Evolutionary conservation across 2,888 invertebrate species (phyloP).

Genomic region (Caenorhabditis japonica): DNA sequence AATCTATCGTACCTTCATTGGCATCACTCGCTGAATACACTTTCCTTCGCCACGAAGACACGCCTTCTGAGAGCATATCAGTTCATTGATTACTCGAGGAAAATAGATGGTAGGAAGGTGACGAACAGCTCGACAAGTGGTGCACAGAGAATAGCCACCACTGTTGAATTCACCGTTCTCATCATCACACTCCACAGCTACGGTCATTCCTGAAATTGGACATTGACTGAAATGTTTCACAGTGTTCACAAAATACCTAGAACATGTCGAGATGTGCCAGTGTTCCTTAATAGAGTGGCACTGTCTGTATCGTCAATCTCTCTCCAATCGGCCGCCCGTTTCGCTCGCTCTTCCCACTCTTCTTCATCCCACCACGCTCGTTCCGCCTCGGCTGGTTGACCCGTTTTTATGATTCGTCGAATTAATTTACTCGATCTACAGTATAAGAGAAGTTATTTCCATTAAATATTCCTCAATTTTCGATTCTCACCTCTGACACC

Average conservation of each 20-base stretch:
- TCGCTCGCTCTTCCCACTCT: constrained; percentile 51
- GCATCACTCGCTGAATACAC: constrained; percentile 65
- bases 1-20: constrained; percentile 54
- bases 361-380: constrained; percentile 61
- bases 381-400: constrained; percentile 36
- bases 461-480: no score
- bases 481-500: constrained; percentile 34
- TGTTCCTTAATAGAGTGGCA: constrained; percentile 35
- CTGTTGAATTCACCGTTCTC: constrained; percentile 46
- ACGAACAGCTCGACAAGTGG: constrained; percentile 60
- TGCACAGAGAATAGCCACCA: constrained; percentile 55
- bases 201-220: constrained; percentile 60
- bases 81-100: constrained; percentile 65
- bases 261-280: constrained; percentile 49
- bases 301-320: constrained; percentile 24
- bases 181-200: constrained; percentile 64
- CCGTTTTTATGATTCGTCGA: constrained; percentile 48
- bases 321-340: constrained; percentile 21
- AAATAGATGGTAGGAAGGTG: constrained; percentile 61
- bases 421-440: constrained; percentile 48
- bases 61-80: constrained; percentile 61
- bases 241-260: constrained; percentile 17
- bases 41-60: constrained; percentile 64
- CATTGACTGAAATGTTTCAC: neutral
- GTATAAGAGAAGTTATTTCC: no score